Evolutionary conservation across 2,113 vertebrate genomes (phyloP).

Genomic region (Scytalopus superciliaris): DNA sequence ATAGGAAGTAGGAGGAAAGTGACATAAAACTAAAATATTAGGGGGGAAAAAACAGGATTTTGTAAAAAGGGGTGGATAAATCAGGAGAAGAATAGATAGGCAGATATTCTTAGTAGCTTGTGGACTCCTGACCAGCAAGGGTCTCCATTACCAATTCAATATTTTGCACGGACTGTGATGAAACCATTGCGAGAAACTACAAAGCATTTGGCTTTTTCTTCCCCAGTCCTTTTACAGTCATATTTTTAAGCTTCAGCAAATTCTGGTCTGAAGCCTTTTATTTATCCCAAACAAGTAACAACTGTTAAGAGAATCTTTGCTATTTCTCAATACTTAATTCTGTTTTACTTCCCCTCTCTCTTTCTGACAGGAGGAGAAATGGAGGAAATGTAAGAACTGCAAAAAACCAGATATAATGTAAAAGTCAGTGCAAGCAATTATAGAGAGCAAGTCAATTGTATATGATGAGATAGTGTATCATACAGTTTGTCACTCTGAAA

Average conservation of each 20-base stretch:
- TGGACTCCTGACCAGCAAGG: not conserved
- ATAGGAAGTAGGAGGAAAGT: not conserved
- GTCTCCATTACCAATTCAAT: not conserved
- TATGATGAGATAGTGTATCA: not conserved
- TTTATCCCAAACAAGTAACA: not conserved
- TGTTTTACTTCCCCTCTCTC: not conserved
- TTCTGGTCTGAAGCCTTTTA: not conserved
- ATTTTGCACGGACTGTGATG: not conserved
- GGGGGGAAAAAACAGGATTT: not conserved
- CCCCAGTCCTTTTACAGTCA: not conserved
- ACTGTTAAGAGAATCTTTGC: not conserved
- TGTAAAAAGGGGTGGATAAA: not conserved
- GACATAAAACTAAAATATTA: not conserved
- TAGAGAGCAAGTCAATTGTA: not conserved
- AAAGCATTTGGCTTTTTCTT: not conserved
- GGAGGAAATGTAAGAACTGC: not conserved
- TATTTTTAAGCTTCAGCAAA: not conserved
- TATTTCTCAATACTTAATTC: not conserved
- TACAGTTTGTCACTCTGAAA: not conserved
- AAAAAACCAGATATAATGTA: not conserved
- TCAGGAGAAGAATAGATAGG: not conserved
- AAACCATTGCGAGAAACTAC: not conserved
- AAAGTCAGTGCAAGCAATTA: not conserved
- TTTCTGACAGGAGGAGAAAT: not conserved
- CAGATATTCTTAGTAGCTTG: not conserved